These are phyloP conservation scores for Monopis laevigella DNA, from an alignment of 2,888 invertebrate genomes.

Conservation along the genomic window DNA sequence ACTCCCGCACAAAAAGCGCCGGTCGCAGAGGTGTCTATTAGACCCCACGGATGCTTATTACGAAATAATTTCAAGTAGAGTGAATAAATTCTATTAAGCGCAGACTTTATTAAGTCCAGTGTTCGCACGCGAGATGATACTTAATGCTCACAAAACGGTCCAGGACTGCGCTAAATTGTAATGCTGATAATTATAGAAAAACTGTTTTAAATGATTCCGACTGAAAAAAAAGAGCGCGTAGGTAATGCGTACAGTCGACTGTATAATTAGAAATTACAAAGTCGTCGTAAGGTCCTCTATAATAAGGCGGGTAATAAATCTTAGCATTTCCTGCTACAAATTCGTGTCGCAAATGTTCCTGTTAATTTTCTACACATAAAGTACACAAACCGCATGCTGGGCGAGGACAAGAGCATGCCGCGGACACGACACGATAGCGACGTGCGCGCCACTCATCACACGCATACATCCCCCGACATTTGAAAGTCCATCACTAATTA, in stretches of 20 bases:
- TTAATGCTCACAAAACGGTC: slow-evolving; percentile 22
- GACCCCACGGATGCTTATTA: slow-evolving; percentile 8
- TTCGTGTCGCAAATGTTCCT: slow-evolving; percentile 41
- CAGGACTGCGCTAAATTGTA: slow-evolving; percentile 5
- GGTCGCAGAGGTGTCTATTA: slow-evolving; percentile 3
- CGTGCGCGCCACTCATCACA: slow-evolving; percentile 8
- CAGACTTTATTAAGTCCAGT: slow-evolving; percentile 27
- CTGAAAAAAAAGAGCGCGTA: neutral
- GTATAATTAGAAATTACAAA: slow-evolving; percentile 4
- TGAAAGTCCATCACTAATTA: slow-evolving; percentile 12
- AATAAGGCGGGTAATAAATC: slow-evolving; percentile 10
- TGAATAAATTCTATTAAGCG: slow-evolving; percentile 24
- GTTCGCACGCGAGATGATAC: slow-evolving; percentile 30
- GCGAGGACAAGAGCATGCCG: slow-evolving; percentile 20
- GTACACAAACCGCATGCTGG: slow-evolving; percentile 37
- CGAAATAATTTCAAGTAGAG: slow-evolving; percentile 17
- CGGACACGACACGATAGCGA: slow-evolving; percentile 4
- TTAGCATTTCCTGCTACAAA: slow-evolving; percentile 16
- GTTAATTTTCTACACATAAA: slow-evolving; percentile 37
- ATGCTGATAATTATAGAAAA: slow-evolving; percentile 3
- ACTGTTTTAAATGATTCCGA: slow-evolving; percentile 1
- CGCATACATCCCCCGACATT: slow-evolving; percentile 7
- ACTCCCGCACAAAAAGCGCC: slow-evolving; percentile 7
- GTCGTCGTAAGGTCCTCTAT: neutral
- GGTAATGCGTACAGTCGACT: neutral